These are phyloP conservation scores for Pristionchus mayeri DNA, from an alignment of 2,888 invertebrate species.

Conservation along the genomic window DNA sequence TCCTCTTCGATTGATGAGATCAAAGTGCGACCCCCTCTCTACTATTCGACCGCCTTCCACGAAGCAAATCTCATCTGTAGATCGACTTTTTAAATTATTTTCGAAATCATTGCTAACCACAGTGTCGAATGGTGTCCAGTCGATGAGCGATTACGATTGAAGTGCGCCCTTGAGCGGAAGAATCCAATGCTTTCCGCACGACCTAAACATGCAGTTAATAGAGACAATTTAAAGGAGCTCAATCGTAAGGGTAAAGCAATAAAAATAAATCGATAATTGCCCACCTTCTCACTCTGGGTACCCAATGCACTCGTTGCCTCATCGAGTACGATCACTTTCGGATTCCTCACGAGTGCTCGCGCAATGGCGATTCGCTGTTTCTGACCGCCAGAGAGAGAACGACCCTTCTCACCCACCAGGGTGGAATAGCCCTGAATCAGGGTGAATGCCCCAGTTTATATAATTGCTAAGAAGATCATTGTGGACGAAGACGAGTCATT, in stretches of 20 bases:
- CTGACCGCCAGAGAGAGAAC: slow-evolving; percentile 35
- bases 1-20: not conserved
- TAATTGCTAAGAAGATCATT: too few species aligned
- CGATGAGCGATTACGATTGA: slow-evolving; percentile 27
- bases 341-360: slow-evolving; percentile 22
- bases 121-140: slow-evolving; percentile 19
- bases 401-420: slow-evolving; percentile 38
- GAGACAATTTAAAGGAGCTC: not conserved
- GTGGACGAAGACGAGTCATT: too few species aligned
- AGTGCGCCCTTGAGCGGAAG: not conserved
- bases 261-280: too few species aligned
- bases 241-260: too few species aligned
- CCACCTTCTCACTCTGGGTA: slow-evolving; percentile 32
- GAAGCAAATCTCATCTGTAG: slow-evolving; percentile 33
- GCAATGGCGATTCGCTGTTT: slow-evolving; percentile 46
- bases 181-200: not conserved
- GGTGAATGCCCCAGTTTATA: not conserved
- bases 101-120: not conserved
- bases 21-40: slow-evolving; percentile 19
- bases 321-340: slow-evolving; percentile 7
- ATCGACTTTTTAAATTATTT: not conserved
- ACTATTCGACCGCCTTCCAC: slow-evolving; percentile 18
- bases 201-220: slow-evolving; percentile 15
- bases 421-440: slow-evolving; percentile 9
- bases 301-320: slow-evolving; percentile 46